These are phyloP conservation scores for Mystacides longicornis DNA, from an alignment of 2,888 invertebrate genomes.

Conservation along the genomic window DNA sequence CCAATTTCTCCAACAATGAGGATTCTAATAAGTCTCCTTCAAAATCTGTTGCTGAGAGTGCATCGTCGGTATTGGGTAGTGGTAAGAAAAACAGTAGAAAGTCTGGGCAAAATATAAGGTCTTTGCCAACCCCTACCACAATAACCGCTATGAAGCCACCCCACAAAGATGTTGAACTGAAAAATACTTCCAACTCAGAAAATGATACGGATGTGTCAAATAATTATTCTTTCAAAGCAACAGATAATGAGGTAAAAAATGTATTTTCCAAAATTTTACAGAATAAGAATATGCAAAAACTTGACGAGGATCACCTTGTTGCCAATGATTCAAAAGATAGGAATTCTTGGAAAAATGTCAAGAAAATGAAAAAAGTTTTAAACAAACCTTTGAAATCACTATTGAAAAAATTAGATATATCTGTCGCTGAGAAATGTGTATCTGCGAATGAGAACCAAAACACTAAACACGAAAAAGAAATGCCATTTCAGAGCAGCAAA, in stretches of 20 bases:
- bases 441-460: not conserved
- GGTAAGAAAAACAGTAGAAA: too few relatives aligned
- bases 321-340: slow-evolving; percentile 25
- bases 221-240: not conserved
- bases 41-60: too few relatives aligned
- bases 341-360: slow-evolving; percentile 42
- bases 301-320: not conserved
- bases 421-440: slow-evolving; percentile 33
- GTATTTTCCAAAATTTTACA: not conserved
- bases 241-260: not conserved
- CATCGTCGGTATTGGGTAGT: too few relatives aligned
- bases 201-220: not conserved
- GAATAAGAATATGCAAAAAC: slow-evolving; percentile 1
- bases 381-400: slow-evolving; percentile 39
- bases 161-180: too few relatives aligned
- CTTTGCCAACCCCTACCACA: too few relatives aligned
- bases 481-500: slow-evolving; percentile 1
- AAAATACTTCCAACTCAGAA: not conserved
- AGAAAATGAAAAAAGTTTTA: slow-evolving; percentile 44
- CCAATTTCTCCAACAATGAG: too few relatives aligned
- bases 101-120: too few relatives aligned
- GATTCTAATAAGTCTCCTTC: too few relatives aligned
- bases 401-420: slow-evolving; percentile 42
- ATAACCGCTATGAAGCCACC: too few relatives aligned
- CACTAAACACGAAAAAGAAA: not conserved